Base-by-base conservation (phyloP, 1,140 invertebrate genomes). In the Drosophila auraria region DNA sequence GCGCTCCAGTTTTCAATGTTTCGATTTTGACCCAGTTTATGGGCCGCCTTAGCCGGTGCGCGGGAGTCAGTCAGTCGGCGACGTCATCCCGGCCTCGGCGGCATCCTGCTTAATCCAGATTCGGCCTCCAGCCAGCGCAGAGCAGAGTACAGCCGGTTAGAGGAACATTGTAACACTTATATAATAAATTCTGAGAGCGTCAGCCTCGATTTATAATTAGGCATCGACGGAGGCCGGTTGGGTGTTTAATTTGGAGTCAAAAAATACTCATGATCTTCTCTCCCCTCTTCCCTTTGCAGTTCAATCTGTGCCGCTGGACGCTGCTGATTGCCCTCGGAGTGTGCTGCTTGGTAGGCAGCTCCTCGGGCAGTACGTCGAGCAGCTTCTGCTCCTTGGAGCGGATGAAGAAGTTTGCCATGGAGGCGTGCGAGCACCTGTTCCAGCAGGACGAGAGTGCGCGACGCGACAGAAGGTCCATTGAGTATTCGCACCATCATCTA, bases 381-480 rank as follows among this genome's bases (percentile, higher is more conserved):
- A 50, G 47, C 68, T 68, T 72, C 40, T 92, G 91, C 57, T 92
- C 91, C 12, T 59, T 92, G 75, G 91, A 92, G 42, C 65, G 72
- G 12, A 92, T 92, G 91, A 92, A 87, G 25, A 80, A 71, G 23
- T 90, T 79, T 5, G 91, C 91, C 2, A 82, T 89, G 58, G 87
- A 92, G 61, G 91, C 91, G 0, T 92, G 91, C 33, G 91, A 92
- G 57, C 87, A 92, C 25, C 47, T 92, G 3, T 92, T 92, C 23
- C 71, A 80, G 57, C 71, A 80, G 70, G 87, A 92, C 33, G 91
- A 87, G 38, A 75, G 53, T 12, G 58, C 58, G 6, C 59, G 73
- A 6, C 30, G 91, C 6, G 91, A 83, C 1, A 78, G 75, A 7
- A 80, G 91, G 9, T 92, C 91, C 50, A 69, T 91, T 17, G 87